Percentiles rank a stretch among this genome's conserved stretches.
These are phyloP conservation scores for Elephantulus edwardii DNA, from an alignment of 2,113 vertebrate genomes.

Conservation along the genomic window DNA sequence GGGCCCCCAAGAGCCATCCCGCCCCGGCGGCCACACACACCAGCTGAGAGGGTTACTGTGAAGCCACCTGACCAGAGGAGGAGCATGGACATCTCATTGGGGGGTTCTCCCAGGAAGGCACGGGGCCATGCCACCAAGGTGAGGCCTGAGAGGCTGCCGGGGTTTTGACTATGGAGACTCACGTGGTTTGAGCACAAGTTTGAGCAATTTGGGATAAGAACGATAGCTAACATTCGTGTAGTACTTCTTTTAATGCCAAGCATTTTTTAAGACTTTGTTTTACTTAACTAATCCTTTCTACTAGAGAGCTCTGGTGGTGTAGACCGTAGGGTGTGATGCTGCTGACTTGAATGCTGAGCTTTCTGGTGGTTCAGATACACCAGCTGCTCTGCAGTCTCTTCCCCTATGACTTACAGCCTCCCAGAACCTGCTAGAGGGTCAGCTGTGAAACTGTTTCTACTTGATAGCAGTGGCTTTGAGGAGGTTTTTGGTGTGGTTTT, in stretches of 20 bases:
- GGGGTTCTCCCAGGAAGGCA: constrained; percentile 90
- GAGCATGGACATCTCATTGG: constrained; percentile 85
- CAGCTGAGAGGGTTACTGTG: constrained; percentile 93
- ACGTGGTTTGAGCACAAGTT: neutral
- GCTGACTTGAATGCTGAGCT: no score
- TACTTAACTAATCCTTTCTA: neutral
- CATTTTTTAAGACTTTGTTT: neutral
- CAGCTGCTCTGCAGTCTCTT: no score
- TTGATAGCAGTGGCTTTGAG: no score
- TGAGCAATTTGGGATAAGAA: neutral
- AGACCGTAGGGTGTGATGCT: no score
- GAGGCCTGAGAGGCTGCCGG: neutral
- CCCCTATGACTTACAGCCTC: no score
- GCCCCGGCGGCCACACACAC: constrained; percentile 92
- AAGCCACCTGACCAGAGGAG: constrained; percentile 89
- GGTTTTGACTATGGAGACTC: neutral
- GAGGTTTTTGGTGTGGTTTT: no score
- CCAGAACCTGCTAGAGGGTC: no score
- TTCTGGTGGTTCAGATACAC: no score
- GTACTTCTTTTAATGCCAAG: neutral
- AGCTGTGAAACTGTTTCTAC: no score
- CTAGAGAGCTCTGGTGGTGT: no score
- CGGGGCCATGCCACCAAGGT: constrained; percentile 90
- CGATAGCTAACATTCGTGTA: rapidly evolving
- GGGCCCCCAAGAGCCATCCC: constrained; percentile 88